phyloP scores from a whole-genome alignment of 1,140 invertebrate species.

The Ostrea denselamellosa region DNA sequence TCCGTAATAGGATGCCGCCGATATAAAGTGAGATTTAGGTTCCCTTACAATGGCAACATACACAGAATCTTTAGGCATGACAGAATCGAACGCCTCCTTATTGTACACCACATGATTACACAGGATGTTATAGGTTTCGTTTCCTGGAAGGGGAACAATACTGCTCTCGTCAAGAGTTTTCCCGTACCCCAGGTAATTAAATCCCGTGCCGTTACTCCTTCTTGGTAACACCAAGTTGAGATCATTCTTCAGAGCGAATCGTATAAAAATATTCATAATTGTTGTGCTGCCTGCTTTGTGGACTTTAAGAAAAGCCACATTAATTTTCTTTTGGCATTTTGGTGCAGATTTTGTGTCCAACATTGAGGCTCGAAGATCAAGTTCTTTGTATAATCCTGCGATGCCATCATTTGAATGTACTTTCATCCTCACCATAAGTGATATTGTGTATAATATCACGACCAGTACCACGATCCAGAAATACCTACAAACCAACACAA shows the following conservation, averaged over 20 bases:
- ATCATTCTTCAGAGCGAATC: slow-evolving; percentile 62
- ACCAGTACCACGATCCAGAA: not conserved
- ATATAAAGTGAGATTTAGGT: slow-evolving; percentile 69
- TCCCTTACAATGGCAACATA: slow-evolving; percentile 70
- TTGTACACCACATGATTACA: slow-evolving; percentile 68
- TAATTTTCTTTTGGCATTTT: slow-evolving; percentile 41
- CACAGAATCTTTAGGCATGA: slow-evolving; percentile 65
- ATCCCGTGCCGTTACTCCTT: slow-evolving; percentile 48
- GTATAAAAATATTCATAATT: slow-evolving; percentile 67
- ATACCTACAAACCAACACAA: not conserved
- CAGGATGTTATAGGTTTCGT: slow-evolving; percentile 63
- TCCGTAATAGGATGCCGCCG: slow-evolving; percentile 66
- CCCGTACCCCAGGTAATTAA: slow-evolving; percentile 48
- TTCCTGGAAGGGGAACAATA: slow-evolving; percentile 51
- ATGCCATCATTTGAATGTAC: not conserved
- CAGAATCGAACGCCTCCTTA: slow-evolving; percentile 50
- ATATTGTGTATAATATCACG: not conserved
- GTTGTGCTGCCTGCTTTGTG: slow-evolving; percentile 73
- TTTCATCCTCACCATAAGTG: not conserved
- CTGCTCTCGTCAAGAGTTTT: slow-evolving; percentile 42
- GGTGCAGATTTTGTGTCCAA: not conserved
- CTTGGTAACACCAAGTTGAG: slow-evolving; percentile 66
- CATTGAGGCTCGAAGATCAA: not conserved
- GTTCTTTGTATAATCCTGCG: not conserved
- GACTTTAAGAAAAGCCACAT: slow-evolving; percentile 69